Evolutionary conservation across 2,888 invertebrate genomes (phyloP).

Genomic region (Pollenia labialis): DNA sequence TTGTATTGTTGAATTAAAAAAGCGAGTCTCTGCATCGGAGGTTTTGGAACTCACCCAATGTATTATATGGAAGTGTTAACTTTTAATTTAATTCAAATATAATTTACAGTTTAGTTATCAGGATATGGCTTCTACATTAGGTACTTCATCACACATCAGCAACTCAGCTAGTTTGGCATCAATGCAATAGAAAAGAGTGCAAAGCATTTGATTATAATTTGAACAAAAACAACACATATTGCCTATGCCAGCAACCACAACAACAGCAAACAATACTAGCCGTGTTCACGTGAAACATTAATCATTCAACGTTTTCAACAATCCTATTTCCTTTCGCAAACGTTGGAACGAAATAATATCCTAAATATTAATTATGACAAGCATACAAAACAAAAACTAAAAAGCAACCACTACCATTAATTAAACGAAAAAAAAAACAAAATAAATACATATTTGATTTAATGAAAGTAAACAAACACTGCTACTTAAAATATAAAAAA

Average conservation of each 20-base stretch:
- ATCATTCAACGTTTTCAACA: conserved; percentile 56
- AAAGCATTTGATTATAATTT: conserved; percentile 71
- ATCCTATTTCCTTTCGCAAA: conserved; percentile 58
- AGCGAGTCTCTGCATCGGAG: too few relatives aligned
- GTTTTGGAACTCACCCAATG: too few relatives aligned
- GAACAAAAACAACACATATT: conserved; percentile 58
- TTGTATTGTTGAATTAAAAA: background rate
- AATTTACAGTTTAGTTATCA: conserved; percentile 91
- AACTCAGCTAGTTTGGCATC: conserved; percentile 85
- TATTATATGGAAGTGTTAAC: background rate
- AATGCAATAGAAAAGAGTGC: conserved; percentile 83
- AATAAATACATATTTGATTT: conserved; percentile 34
- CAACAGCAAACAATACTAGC: conserved; percentile 61
- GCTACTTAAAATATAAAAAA: conserved; percentile 51
- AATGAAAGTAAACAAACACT: conserved; percentile 69
- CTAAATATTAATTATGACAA: conserved; percentile 69
- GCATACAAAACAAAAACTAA: conserved; percentile 73
- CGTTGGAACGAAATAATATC: conserved; percentile 60
- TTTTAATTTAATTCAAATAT: background rate
- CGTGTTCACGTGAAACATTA: conserved; percentile 62
- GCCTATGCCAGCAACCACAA: conserved; percentile 68
- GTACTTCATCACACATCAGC: conserved; percentile 87
- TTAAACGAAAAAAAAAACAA: conserved; percentile 23
- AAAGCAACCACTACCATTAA: conserved; percentile 75
- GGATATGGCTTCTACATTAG: conserved; percentile 88